Base-by-base conservation (phyloP, 2,113 vertebrate species). In the Rhineura floridana region DNA sequence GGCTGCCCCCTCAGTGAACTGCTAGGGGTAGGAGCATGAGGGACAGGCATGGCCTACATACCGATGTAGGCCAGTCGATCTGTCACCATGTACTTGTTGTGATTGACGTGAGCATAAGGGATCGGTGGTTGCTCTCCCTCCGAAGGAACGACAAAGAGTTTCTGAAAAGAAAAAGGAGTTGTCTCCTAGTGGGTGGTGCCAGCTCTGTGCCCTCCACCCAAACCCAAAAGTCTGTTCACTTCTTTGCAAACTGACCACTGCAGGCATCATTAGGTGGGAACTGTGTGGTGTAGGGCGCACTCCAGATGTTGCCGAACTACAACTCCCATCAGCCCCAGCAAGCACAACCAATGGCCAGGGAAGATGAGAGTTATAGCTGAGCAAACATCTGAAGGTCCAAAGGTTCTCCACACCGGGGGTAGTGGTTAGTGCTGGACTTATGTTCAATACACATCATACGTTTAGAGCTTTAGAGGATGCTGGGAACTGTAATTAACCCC, bases 81-180 rank as follows among this genome's bases (percentile, higher is more conserved):
- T 0, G 98, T 98, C 73, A 98, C 97, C 97, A 98, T 98, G 93
- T 96, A 98, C 89, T 98, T 98, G 91, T 97, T 98, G 44, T 98
- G 98, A 91, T 97, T 98, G 76, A 98, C 97, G 44, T 97, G 95
- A 2, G 97, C 94, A 82, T 91, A 98, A 1, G 96, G 97, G 84
- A 98, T 97, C 85, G 90, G 92, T 85, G 77, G 92, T 92, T 97
- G 96, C 76, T 95, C 93, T 0, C 48, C 39, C 0, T 94, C 97
- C 3, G 95, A 94, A 13, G 96, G 96, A n/a, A 98, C 96, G 3
- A 93, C 92, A 65, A 98, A 98, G 42, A 97, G 84, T 95, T 96
- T 98, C 97, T 98, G 93, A 44, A 76, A 87, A 62, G 87, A 19
- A 88, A 6, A 3, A 52, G 33, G 21, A 4, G 62, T 65, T 39